A percentile compares a stretch with the other conserved stretches of the same genome.
These are phyloP conservation scores for Crypturellus undulatus DNA, from an alignment of 2,113 vertebrate genomes.

Conservation along the genomic window DNA sequence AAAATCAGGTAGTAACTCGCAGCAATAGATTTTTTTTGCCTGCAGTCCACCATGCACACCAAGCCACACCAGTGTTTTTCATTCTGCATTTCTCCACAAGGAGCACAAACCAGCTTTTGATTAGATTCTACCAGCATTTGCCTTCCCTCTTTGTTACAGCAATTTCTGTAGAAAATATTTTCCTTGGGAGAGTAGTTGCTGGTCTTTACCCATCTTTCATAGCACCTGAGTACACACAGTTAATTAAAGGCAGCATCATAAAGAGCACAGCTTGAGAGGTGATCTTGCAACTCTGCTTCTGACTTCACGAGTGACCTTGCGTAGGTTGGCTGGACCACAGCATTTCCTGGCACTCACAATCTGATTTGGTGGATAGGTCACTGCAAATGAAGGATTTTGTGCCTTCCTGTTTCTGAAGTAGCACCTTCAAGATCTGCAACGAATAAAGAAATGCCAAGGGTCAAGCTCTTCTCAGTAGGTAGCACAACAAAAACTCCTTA, in stretches of 20 bases:
- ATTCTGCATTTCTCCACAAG: background rate
- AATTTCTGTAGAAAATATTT: slow-evolving; percentile 52
- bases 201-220: slow-evolving; percentile 28
- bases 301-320: background rate
- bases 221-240: slow-evolving; percentile 63
- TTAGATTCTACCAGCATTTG: background rate
- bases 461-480: background rate
- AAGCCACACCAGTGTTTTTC: background rate
- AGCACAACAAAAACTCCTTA: background rate
- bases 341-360: background rate
- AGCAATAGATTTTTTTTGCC: accelerated
- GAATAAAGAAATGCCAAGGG: background rate
- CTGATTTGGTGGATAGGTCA: background rate
- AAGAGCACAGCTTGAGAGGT: background rate
- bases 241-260: slow-evolving; percentile 4
- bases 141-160: background rate
- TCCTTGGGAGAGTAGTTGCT: slow-evolving; percentile 52
- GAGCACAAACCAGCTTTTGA: background rate
- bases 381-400: background rate
- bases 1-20: background rate
- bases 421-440: background rate
- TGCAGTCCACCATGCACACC: background rate
- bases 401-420: background rate
- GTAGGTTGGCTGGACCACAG: background rate
- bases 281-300: background rate